Conservation (phyloP, 64 coral and sea anemone genomes). For the Montipora foliosa region DNA sequence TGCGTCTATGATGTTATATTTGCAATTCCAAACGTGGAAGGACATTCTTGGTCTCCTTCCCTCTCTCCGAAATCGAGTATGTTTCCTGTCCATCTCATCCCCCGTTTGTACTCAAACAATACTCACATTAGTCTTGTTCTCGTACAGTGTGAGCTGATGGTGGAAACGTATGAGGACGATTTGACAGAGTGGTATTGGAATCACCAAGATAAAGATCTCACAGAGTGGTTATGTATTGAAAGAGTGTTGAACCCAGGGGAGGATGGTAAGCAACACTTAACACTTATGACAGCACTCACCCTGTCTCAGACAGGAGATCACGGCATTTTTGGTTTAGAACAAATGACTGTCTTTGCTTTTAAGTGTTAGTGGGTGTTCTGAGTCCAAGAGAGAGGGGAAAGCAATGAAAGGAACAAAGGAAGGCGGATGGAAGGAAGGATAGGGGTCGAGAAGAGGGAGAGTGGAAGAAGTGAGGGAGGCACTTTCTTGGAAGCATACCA, state of each 20-base stretch:
- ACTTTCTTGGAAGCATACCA: too few relatives aligned
- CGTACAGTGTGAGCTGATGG: constrained; percentile 90
- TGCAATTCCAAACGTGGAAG: background rate
- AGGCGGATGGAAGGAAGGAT: too few relatives aligned
- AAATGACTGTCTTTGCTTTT: too few relatives aligned
- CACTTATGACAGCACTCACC: too few relatives aligned
- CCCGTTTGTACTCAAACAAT: background rate
- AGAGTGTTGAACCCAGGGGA: constrained; percentile 74
- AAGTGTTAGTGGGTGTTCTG: too few relatives aligned
- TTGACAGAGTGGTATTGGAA: constrained; percentile 93
- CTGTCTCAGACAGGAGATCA: too few relatives aligned
- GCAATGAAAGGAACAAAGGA: too few relatives aligned
- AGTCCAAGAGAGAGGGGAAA: too few relatives aligned
- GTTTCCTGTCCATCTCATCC: background rate
- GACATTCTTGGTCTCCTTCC: background rate
- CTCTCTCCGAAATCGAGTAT: background rate
- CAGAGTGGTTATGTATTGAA: constrained; percentile 89
- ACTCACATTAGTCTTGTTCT: background rate
- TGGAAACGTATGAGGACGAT: constrained; percentile 93
- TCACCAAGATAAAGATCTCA: constrained; percentile 79
- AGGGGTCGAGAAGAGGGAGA: too few relatives aligned
- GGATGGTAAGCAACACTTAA: constrained; percentile 50
- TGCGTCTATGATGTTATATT: too few relatives aligned
- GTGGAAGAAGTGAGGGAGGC: too few relatives aligned
- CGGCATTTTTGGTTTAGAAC: too few relatives aligned